phyloP scores from a whole-genome alignment of 2,888 invertebrate species.

The Cenopis cana region DNA sequence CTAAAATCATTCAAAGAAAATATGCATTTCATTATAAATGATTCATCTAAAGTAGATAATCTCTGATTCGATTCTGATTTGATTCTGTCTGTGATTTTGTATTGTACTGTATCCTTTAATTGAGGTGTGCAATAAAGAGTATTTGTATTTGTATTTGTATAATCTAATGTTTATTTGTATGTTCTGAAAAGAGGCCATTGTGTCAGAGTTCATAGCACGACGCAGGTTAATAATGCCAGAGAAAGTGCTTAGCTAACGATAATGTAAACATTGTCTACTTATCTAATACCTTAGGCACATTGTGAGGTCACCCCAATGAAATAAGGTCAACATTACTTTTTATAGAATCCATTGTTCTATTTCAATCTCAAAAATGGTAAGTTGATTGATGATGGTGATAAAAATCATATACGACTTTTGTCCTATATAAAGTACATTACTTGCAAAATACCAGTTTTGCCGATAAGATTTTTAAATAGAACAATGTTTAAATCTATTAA shows the following conservation, averaged over 20 bases:
- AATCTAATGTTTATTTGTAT: no score
- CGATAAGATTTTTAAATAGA: not conserved
- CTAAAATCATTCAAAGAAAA: no score
- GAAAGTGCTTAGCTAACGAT: conserved; percentile 29
- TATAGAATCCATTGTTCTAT: not conserved
- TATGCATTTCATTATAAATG: not conserved
- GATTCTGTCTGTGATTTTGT: no score
- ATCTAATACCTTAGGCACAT: not conserved
- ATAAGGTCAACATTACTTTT: conserved; percentile 1
- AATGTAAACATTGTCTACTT: conserved; percentile 25
- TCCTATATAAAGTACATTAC: not conserved
- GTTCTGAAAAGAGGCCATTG: not conserved
- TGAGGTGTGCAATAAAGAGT: no score
- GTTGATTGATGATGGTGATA: not conserved
- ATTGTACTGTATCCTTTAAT: no score
- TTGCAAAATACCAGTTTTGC: not conserved
- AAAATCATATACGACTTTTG: not conserved
- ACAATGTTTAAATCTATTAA: not conserved
- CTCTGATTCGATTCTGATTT: no score
- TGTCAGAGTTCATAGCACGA: conserved; percentile 26
- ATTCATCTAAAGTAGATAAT: no score
- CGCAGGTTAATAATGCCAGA: not conserved
- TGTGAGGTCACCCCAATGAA: conserved; percentile 1
- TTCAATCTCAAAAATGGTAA: not conserved
- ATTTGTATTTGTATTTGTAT: no score